Conservation (phyloP, 2,888 invertebrate genomes). For the Keiferia lycopersicella region DNA sequence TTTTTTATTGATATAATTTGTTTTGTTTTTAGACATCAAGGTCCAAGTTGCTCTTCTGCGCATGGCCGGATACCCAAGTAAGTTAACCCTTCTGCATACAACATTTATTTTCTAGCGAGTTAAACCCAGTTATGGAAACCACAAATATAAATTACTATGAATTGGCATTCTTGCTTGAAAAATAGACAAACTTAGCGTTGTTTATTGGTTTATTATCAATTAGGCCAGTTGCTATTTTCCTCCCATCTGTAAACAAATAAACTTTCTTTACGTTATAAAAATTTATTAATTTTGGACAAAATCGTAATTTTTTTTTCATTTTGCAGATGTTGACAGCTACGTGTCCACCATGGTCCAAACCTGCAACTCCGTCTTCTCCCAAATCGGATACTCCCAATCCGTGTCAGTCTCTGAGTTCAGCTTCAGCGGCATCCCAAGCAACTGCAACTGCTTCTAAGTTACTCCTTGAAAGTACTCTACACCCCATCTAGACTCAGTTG, state of each 20-base stretch:
- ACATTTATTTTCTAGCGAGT: too few relatives aligned
- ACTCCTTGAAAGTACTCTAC: not conserved
- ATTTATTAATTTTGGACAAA: too few relatives aligned
- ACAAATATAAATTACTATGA: too few relatives aligned
- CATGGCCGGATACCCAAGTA: not conserved
- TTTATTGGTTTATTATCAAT: too few relatives aligned
- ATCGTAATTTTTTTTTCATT: not conserved
- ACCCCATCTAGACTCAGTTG: not conserved
- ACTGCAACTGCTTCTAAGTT: not conserved
- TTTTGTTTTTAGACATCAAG: conserved; percentile 6
- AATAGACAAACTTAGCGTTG: too few relatives aligned
- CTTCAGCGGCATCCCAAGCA: not conserved
- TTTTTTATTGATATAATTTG: too few relatives aligned
- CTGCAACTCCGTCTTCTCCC: not conserved
- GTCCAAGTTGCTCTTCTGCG: not conserved
- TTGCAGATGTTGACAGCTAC: not conserved
- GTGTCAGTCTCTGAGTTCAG: not conserved
- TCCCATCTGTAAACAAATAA: too few relatives aligned
- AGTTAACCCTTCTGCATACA: too few relatives aligned
- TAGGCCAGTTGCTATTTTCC: too few relatives aligned
- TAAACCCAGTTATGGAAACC: too few relatives aligned
- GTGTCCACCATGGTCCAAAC: not conserved
- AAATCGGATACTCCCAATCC: not conserved
- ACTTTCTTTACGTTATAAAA: too few relatives aligned
- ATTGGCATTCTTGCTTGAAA: too few relatives aligned